A percentile compares a stretch with the other conserved stretches of the same genome.
These are phyloP conservation scores for Ceyx melanurus DNA, from an alignment of 2,113 vertebrate genomes.

Conservation along the genomic window DNA sequence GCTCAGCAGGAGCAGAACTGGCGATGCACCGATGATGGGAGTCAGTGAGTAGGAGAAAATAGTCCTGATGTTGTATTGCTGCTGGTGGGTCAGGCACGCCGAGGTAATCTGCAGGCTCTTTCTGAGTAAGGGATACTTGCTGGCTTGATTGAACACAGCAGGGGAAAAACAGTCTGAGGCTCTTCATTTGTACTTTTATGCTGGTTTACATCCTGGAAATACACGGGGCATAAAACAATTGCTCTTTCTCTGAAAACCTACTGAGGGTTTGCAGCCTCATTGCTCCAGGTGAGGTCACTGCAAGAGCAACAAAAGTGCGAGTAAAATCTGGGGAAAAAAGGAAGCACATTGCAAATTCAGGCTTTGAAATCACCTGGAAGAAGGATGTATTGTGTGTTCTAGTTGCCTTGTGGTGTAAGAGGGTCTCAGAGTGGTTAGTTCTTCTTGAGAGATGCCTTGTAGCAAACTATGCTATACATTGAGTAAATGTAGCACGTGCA, in stretches of 20 bases:
- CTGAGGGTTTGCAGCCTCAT: neutral
- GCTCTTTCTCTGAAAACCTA: neutral
- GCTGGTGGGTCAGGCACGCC: neutral
- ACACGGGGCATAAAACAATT: neutral
- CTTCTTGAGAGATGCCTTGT: neutral
- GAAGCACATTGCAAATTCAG: neutral
- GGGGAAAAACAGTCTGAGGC: conserved; percentile 9
- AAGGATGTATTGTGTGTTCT: neutral
- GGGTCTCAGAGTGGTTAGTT: neutral
- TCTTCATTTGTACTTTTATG: conserved; percentile 18
- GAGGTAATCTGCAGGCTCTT: conserved; percentile 20
- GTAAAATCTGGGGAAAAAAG: neutral
- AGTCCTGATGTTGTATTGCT: neutral
- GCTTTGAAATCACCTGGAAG: neutral
- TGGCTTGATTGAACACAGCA: conserved; percentile 40
- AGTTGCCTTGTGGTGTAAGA: neutral
- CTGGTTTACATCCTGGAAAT: conserved; percentile 10
- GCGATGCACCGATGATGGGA: neutral
- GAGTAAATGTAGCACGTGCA: too few species aligned
- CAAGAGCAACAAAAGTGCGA: neutral
- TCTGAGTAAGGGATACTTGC: conserved; percentile 9
- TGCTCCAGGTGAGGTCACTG: conserved; percentile 25
- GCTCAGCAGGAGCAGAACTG: conserved; percentile 33
- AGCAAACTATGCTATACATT: rapidly evolving
- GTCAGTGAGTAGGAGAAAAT: neutral